phyloP scores from a whole-genome alignment of 2,797 vertebrate genomes.

The Brotula barbata region DNA sequence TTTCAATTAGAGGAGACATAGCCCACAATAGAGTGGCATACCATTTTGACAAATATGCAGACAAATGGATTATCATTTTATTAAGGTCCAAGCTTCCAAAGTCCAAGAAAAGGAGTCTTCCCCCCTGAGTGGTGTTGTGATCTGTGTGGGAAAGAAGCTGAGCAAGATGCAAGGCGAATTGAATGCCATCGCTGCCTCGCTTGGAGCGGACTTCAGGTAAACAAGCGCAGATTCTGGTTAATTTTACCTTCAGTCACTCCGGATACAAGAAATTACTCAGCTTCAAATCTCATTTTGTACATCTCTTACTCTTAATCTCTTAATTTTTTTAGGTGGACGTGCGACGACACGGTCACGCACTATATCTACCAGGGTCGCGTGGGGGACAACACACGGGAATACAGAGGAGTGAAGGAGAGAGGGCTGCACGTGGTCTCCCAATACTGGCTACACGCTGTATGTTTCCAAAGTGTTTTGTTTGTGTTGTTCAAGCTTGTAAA shows the following conservation, averaged over 20 bases:
- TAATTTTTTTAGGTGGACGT: constrained; percentile 89
- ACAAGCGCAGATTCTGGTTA: not conserved
- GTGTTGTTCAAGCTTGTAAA: constrained; percentile 1
- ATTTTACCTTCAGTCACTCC: not conserved
- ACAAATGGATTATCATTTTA: constrained; percentile 3
- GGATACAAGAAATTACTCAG: not conserved
- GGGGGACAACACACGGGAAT: constrained; percentile 91
- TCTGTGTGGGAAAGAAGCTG: constrained; percentile 95
- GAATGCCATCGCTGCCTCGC: constrained; percentile 88
- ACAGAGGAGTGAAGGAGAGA: constrained; percentile 90
- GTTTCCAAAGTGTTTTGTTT: constrained; percentile 31
- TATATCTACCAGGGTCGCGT: constrained; percentile 95
- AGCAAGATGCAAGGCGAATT: constrained; percentile 90
- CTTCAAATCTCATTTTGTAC: not conserved
- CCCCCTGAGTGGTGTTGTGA: constrained; percentile 83
- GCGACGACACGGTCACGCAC: constrained; percentile 95
- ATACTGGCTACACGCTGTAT: constrained; percentile 92
- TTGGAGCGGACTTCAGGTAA: constrained; percentile 97
- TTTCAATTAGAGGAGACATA: not conserved
- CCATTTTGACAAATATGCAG: not conserved
- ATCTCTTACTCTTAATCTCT: too few species aligned
- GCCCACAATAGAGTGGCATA: not conserved
- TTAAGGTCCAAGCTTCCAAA: constrained; percentile 19
- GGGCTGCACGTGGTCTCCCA: constrained; percentile 92
- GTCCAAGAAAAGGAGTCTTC: constrained; percentile 63